Evolutionary conservation across 2,888 invertebrate species (phyloP), one percentile per base, ranked within the genome.

Genomic region (Noctuana brunneofusca): DNA sequence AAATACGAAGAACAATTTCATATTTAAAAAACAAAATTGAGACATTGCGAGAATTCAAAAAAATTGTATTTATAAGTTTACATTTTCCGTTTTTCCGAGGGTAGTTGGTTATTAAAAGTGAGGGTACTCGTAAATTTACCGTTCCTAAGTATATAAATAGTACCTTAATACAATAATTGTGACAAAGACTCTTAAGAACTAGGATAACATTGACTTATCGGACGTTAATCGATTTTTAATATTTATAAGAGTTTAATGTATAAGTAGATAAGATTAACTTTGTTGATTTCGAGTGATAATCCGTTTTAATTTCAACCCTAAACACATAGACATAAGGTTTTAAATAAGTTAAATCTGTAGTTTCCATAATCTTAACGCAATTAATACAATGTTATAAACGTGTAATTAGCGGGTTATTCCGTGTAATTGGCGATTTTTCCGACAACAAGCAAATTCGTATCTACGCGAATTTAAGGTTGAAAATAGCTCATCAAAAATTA

Each of bases 101-200:
- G 41, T 41, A 41, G 41, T 41, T 16, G 9, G 41, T 16, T n/a
- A 32, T 9, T 32, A 16, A 41, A 14, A 38, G 5, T 12, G 1
- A 32, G 32, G 32, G 32, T 32, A 30, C 30, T 30, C 30, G 30
- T 30, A 1, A 32, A 12, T 32, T 32, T 32, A 32, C 12, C 32
- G 3, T 30, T 32, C 32, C 32, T 4, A 48, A 60, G 35, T 41
- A 55, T 60, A 62, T 62, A 62, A 62, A 62, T 55, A 62, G 27
- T 54, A 60, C 54, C 35, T 56, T 41, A 63, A 30, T 50, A 63
- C 24, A 50, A 52, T 63, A 69, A 67, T 74, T 75, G 74, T 76
- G 75, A 76, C 76, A 67, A 64, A 67, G 67, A 71, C 69, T 67
- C 72, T 73, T 74, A 75, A 32, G 30, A 50, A 69, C 69, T 75